Base-by-base conservation (phyloP, 2,797 vertebrate genomes). In the Artibeus lituratus region DNA sequence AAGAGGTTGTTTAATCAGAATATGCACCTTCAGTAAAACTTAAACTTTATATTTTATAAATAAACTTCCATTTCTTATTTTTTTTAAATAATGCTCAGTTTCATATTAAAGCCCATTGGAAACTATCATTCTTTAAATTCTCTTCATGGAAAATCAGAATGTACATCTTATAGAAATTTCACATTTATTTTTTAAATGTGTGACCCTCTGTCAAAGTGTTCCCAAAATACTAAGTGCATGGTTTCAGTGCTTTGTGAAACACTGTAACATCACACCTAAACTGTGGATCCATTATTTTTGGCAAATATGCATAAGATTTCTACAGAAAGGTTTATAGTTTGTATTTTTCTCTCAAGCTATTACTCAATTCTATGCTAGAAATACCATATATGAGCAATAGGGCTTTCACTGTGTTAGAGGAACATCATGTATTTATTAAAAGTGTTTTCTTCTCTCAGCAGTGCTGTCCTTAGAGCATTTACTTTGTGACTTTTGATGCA, bases 261-360 rank as follows among this genome's bases (percentile, higher is more conserved):
- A 81, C 57, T 69, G 67, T n/a, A 65, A 85, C 29, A 42, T 67
- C 24, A 83, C 16, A 65, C 42, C 5, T 78, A 83, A 87, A 35
- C n/a, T n/a, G n/a, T n/a, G n/a, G n/a, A n/a, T n/a, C n/a, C n/a
- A n/a, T n/a, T 57, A n/a, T 76, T 82, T 97, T 65, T 62, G 67
- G 29, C 6, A 88, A 85, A 32, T 29, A 16, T 69, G 10, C 0
- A 19, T 24, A 77, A 90, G 19, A 70, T 95, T 90, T 93, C 69
- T 93, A 76, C 0, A 47, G 35, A 93, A 93, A 35, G 90, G 22
- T 42, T 53, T 53, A 73, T 73, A 49, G 70, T 49, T 94, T 51
- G n/a, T n/a, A 72, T 85, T 95, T 96, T 97, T n/a, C 9, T 89
- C 22, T 72, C 42, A 83, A 4, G 67, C 29, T 94, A 86, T 55